Evolutionary conservation across 2,888 invertebrate genomes (phyloP).

Genomic region (Cosmia pyralina): DNA sequence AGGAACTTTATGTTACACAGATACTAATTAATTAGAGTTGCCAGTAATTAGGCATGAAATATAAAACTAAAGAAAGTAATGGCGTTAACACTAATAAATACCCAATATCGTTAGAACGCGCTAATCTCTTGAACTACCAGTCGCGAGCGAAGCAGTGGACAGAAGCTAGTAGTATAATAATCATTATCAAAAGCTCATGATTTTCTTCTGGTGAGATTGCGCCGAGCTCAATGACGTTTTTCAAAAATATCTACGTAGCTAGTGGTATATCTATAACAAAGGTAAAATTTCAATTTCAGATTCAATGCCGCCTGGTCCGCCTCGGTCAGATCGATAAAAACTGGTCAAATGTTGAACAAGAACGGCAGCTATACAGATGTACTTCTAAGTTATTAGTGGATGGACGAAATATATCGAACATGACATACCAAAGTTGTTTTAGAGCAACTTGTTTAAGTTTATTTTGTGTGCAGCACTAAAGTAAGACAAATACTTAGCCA

Average conservation of each 20-base stretch:
- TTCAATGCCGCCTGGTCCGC: slow-evolving; percentile 64
- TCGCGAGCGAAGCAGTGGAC: neutral
- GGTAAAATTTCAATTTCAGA: slow-evolving; percentile 54
- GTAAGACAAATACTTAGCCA: slow-evolving; percentile 43
- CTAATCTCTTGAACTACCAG: neutral
- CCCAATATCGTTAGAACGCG: neutral
- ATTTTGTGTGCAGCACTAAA: slow-evolving; percentile 56
- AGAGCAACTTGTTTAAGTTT: slow-evolving; percentile 66
- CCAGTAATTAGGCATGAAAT: too few species aligned
- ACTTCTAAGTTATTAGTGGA: slow-evolving; percentile 46
- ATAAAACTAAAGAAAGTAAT: too few species aligned
- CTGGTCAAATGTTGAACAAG: slow-evolving; percentile 35
- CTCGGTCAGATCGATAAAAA: slow-evolving; percentile 57
- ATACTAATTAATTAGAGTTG: too few species aligned
- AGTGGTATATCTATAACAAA: neutral
- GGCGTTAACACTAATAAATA: too few species aligned
- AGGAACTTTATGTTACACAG: too few species aligned
- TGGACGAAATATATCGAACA: slow-evolving; percentile 56
- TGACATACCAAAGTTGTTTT: slow-evolving; percentile 75
- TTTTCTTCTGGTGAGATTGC: neutral
- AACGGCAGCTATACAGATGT: slow-evolving; percentile 47
- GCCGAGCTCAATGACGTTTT: neutral
- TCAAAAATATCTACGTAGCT: neutral
- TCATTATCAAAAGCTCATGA: neutral
- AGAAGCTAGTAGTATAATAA: neutral